These are phyloP conservation scores for Callipepla squamata DNA, from an alignment of 2,113 vertebrate genomes.

Conservation along the genomic window DNA sequence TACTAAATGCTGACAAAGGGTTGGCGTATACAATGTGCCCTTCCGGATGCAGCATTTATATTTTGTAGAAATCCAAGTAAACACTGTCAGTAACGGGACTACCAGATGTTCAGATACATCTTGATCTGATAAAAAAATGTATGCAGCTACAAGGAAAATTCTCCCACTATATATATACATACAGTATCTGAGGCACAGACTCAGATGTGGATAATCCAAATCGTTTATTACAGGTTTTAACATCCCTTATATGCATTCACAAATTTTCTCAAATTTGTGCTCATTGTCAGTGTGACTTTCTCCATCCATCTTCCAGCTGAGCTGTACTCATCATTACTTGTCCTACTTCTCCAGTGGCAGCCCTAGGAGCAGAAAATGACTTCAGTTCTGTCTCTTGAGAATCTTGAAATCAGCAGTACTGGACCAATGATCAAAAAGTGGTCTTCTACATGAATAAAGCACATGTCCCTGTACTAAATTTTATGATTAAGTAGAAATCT, in stretches of 20 bases:
- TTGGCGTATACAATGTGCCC: neutral
- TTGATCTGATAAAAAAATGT: neutral
- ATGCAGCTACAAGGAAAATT: neutral
- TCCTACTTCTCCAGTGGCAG: neutral
- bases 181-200: too few species aligned
- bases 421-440: accelerated
- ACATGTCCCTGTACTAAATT: neutral
- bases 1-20: neutral
- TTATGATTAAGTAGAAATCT: neutral
- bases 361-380: neutral
- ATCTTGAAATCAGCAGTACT: neutral
- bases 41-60: neutral
- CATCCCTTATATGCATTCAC: too few species aligned
- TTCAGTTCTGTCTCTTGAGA: neutral
- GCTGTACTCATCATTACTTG: neutral
- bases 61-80: neutral
- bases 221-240: too few species aligned
- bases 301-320: neutral
- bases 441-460: neutral
- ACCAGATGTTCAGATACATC: neutral
- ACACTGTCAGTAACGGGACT: accelerated
- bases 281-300: neutral
- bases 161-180: accelerated
- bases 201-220: too few species aligned
- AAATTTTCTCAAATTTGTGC: too few species aligned